Base-by-base conservation (phyloP, 2,113 vertebrate genomes). In the Halichoeres trimaculatus region DNA sequence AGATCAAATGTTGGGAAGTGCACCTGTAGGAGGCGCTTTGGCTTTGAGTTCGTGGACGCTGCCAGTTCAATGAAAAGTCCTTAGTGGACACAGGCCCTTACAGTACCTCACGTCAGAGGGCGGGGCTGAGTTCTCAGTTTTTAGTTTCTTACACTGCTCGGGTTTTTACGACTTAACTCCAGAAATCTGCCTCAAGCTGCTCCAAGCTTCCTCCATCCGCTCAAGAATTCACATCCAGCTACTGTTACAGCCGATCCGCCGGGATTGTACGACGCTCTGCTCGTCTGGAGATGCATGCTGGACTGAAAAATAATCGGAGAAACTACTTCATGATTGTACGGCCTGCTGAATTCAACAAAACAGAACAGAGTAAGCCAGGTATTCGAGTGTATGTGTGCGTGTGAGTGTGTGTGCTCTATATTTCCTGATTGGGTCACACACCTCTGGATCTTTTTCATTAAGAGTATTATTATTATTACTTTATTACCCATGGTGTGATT, bases 131-230 rank as follows among this genome's bases (percentile, higher is more conserved):
- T 53, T 26, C 40, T 50, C 23, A 30, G 48, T 51, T 76, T 57
- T 70, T 68, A 47, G 69, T 88, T 77, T 74, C 53, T 82, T 80
- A 63, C 57, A 56, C 30, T 74, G 47, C 10, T 70, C 5, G 5
- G 62, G 19, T 72, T 78, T 75, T 77, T 70, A 75, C 1, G 34
- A 73, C 58, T 14, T 2, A 51, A 69, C 52, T 79, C 57, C 55
- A 70, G 62, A 69, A 85, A 88, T 76, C 71, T 85, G 79, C 90
- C 83, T 86, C 79, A 73, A 73, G 70, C 74, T 70, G 65, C 36
- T 74, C 23, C 57, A 30, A 43, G 14, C 66, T 12, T 53, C 65
- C 43, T 70, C 50, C 40, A 68, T 67, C 47, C 0, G 1, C 66
- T 78, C 47, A 40, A 70, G 56, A 70, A 40, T 52, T 38, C 52